Base-by-base conservation (phyloP, 2,888 invertebrate genomes). In the Balanococcus diminutus region DNA sequence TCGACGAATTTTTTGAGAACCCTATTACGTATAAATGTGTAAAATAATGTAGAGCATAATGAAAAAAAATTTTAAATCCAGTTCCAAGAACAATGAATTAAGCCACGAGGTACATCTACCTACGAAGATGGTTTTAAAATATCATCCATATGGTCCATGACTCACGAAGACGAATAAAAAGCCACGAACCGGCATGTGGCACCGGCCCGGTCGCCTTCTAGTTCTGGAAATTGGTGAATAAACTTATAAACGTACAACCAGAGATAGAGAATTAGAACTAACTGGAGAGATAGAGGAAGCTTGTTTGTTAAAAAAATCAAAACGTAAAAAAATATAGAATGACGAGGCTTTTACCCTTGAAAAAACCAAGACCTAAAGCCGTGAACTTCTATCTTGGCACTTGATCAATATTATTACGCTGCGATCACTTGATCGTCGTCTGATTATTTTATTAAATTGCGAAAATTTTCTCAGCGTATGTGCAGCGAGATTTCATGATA, bases 401-500 rank as follows among this genome's bases (percentile, higher is more conserved):
- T 75, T 32, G 75, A 32, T 75, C 75, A 75, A 75, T 75, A 75
- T 75, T 36, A 75, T 32, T 75, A 28, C 75, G 36, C 75, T 75
- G 75, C 61, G 61, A 75, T 75, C 75, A 75, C 36, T 75, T 32
- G 75, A 75, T 75, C 31, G 75, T 32, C 75, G 75, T 32, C 31
- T 75, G 75, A 75, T 75, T 31, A 75, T 75, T 75, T 75, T 36
- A 75, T 75, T 75, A 75, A 75, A 75, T 75, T 75, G 75, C 75
- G 75, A 75, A 75, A 75, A 67, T 32, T 32, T 19, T 32, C n/a
- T 75, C 22, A 31, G 32, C 5, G n/a, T 75, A 32, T 2, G 14
- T 25, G 36, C 19, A 75, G 25, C 28, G 28, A 11, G 28, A 67
- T 67, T 46, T 46, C 14, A 46, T 16, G n/a, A 16, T 46, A 67